Conservation (phyloP, 2,888 invertebrate species). For the Hartigia nigra region DNA sequence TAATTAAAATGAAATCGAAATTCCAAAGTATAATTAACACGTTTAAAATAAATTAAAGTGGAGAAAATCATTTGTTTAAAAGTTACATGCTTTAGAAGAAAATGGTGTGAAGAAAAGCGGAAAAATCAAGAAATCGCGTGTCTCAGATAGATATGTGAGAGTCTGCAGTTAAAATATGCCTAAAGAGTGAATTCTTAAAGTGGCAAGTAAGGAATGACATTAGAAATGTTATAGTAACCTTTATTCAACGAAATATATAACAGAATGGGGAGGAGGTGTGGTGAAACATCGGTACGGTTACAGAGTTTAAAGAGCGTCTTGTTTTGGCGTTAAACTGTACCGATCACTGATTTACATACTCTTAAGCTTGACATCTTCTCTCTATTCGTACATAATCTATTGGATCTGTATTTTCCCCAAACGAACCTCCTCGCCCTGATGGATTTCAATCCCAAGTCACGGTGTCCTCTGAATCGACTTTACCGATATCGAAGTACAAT, state of each 20-base stretch:
- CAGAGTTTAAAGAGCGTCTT: constrained; percentile 18
- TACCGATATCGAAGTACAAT: too few species aligned
- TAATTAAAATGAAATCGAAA: too few species aligned
- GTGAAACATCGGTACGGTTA: constrained; percentile 42
- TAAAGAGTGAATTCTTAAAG: too few species aligned
- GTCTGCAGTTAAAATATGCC: too few species aligned
- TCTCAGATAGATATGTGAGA: too few species aligned
- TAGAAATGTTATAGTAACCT: constrained; percentile 51
- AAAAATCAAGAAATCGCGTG: too few species aligned
- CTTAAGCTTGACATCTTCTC: constrained; percentile 10
- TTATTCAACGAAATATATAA: constrained; percentile 57
- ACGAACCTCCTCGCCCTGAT: constrained; percentile 18
- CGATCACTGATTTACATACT: constrained; percentile 7
- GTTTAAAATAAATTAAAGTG: too few species aligned
- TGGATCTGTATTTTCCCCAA: constrained; percentile 14
- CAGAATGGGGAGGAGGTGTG: constrained; percentile 50
- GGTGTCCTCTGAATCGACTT: constrained; percentile 11
- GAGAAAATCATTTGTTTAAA: too few species aligned
- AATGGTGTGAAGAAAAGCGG: too few species aligned
- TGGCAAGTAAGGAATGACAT: constrained; percentile 4
- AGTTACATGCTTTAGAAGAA: too few species aligned
- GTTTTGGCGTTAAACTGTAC: constrained; percentile 5
- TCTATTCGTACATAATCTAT: constrained; percentile 30
- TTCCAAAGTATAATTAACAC: too few species aligned
- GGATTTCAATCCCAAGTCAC: constrained; percentile 30